Base-by-base conservation (phyloP, 1,140 invertebrate species). In the Agrypnia vestita region DNA sequence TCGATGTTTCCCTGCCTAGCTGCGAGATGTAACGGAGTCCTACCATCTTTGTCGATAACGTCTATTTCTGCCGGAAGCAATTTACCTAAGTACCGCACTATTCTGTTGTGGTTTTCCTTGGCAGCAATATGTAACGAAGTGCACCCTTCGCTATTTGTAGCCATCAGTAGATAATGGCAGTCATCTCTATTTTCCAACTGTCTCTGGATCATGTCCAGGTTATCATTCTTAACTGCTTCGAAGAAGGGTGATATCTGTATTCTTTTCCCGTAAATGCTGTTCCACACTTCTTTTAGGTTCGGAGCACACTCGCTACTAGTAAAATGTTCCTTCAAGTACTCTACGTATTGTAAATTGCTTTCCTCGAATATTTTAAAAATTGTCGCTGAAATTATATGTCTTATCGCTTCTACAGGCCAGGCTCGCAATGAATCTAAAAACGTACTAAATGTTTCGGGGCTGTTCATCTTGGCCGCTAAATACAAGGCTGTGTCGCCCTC, bases 101-200 rank as follows among this genome's bases (percentile, higher is more conserved):
- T 43, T 7, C 25, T 0, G 13, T 19, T 12, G 1, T 35, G 7
- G n/a, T 1, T 13, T 25, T 19, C 9, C 15, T 59, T 59, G 0
- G 25, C 25, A 8, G 61, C 61, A 13, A 64, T 64, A 35, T 64
- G 25, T 13, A 64, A 64, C 0, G 61, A 19, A 11, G 61, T 64
- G 19, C 0, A 9, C 4, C 61, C 61, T 13, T 43, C 13, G 25
- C 0, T 6, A 44, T 64, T 25, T 13, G 61, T 11, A 1, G 25
- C 61, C 11, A 35, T 8, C 25, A 64, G 13, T 3, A 64, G 10
- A 13, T 1, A 7, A 1, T 43, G 19, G 3, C 11, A n/a, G 0
- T 19, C 9, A 21, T 21, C 9, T 25, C 1, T 25, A 11, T 43
- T 12, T 19, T 62, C 19, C 59, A 62, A 62, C 3, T 1, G 17